Evolutionary conservation across 2,113 vertebrate genomes (phyloP), one percentile per base, ranked within the genome.

Genomic region (Dicerorhinus sumatrensis): DNA sequence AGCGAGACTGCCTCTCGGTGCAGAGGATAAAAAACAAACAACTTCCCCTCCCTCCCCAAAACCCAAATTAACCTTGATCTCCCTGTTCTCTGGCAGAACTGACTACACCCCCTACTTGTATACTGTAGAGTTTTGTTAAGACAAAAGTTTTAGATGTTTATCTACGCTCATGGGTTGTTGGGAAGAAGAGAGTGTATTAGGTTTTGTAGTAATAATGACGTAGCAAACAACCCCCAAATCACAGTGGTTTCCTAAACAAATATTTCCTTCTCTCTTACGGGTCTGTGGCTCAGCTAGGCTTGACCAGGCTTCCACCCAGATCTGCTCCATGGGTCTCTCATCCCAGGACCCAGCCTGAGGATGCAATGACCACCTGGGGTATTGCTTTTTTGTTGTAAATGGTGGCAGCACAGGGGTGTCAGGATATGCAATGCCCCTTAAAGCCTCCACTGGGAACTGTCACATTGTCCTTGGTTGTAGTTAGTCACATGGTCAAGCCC

Each of bases 351-450:
- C 12, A 29, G 42, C 70, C 39, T 13, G 21, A 54, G 54, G 39
- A 8, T 2, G 39, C 27, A 48, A 1, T 2, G 39, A 1, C 31
- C 36, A 10, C 2, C 11, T 3, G 36, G 56, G 46, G 17, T 13
- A 0, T 10, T 7, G 2, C 13, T 42, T 39, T 39, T 54, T 36
- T n/a, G 0, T 63, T 12, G 42, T 16, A 65, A 25, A 25, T 10
- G 48, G 31, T 12, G 31, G 27, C 51, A n/a, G 65, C 48, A 2
- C 13, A 18, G 31, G 48, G 16, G 17, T 29, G 1, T 36, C 60
- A 21, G 39, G 63, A 2, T 12, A 2, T 0, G 48, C 77, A 0
- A 1, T n/a, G 77, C 8, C 13, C 51, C 86, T 23, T n/a, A 42
- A 54, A 0, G 33, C 16, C 36, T 48, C 16, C 20, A 4, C n/a